Conservation (phyloP, 2,113 vertebrate species). For the Grallaria varia region DNA sequence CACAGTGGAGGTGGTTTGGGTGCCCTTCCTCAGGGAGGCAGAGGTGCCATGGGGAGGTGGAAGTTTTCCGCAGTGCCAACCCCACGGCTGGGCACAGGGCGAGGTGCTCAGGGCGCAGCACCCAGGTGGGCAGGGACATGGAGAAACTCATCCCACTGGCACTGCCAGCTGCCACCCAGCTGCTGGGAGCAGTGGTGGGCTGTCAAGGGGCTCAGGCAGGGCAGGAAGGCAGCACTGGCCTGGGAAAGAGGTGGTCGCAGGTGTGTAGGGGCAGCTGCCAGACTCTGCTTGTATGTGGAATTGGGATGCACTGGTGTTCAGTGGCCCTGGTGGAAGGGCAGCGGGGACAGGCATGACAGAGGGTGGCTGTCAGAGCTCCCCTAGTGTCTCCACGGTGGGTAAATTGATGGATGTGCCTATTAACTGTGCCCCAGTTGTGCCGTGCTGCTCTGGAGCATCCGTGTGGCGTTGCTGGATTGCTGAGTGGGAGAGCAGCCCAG, state of each 20-base stretch:
- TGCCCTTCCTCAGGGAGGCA: background rate
- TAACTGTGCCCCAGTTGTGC: background rate
- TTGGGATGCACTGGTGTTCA: fast-evolving
- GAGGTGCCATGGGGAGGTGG: background rate
- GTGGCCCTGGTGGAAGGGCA: background rate
- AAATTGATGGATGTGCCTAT: background rate
- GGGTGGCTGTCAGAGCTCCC: background rate
- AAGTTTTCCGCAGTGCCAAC: background rate
- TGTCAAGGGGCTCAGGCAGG: background rate
- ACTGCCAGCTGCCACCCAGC: background rate
- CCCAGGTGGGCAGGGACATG: background rate
- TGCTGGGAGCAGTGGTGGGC: background rate
- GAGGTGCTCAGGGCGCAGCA: fast-evolving
- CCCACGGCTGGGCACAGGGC: fast-evolving
- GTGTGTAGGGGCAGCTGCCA: fast-evolving
- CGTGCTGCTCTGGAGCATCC: fast-evolving
- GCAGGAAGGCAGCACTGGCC: background rate
- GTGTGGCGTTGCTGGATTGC: fast-evolving
- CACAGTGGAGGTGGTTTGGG: background rate
- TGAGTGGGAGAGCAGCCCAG: background rate
- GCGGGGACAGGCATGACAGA: background rate
- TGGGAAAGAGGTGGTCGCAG: background rate
- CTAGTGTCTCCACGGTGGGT: background rate
- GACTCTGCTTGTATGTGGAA: background rate
- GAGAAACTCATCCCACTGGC: background rate